These are phyloP conservation scores for Oligia strigilis DNA, from an alignment of 2,888 invertebrate genomes.

Conservation along the genomic window DNA sequence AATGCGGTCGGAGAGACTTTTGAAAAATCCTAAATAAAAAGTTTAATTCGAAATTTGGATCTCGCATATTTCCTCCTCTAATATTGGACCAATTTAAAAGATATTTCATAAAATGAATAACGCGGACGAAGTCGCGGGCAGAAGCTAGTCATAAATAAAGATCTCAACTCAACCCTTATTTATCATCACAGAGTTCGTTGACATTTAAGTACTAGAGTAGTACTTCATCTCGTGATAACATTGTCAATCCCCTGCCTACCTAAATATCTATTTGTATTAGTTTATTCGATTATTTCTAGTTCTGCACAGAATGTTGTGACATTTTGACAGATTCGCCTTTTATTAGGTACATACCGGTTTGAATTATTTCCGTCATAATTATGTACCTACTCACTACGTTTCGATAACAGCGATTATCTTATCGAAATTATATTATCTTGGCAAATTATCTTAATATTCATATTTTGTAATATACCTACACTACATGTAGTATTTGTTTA, in stretches of 20 bases:
- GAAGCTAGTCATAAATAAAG: neutral
- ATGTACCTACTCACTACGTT: conserved; percentile 9
- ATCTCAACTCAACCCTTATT: neutral
- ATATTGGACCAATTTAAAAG: too few species aligned
- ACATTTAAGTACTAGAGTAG: neutral
- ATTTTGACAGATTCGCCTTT: neutral
- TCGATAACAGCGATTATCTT: conserved; percentile 9
- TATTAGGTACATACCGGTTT: conserved; percentile 3
- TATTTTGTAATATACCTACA: neutral
- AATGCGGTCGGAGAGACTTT: too few species aligned
- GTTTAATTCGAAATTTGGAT: too few species aligned
- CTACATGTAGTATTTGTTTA: conserved; percentile 12
- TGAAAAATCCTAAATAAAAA: too few species aligned
- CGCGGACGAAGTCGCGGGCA: too few species aligned
- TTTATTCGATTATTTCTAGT: neutral
- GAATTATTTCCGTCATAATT: conserved; percentile 2
- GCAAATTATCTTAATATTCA: conserved; percentile 18
- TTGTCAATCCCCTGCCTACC: neutral
- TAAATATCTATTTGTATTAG: neutral
- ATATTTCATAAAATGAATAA: too few species aligned
- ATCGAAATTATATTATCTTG: too few species aligned
- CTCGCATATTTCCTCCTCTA: too few species aligned
- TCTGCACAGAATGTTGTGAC: neutral
- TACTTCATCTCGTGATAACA: conserved; percentile 17
- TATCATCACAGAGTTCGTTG: conserved; percentile 9